Evolutionary conservation across 2,888 invertebrate genomes (phyloP).

Genomic region (Nomada goodeniana): DNA sequence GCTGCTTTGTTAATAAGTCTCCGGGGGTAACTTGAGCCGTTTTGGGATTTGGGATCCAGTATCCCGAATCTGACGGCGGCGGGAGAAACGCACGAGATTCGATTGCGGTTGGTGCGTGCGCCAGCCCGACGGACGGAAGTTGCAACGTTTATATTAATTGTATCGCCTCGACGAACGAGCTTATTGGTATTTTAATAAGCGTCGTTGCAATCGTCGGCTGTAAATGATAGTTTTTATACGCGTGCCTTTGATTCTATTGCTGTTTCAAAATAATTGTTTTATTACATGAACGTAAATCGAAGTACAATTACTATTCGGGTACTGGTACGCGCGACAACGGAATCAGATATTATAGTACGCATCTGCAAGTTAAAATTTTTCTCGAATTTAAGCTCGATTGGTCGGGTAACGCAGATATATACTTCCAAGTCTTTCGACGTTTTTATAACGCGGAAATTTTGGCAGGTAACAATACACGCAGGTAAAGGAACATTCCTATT

Average conservation of each 20-base stretch:
- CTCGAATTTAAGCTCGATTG: too few species aligned
- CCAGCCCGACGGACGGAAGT: slow-evolving; percentile 56
- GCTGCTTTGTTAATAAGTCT: slow-evolving; percentile 64
- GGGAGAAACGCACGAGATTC: slow-evolving; percentile 15
- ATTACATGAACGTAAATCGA: too few species aligned
- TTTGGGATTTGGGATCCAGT: slow-evolving; percentile 60
- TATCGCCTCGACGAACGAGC: background rate
- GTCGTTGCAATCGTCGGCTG: too few species aligned
- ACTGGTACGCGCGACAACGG: too few species aligned
- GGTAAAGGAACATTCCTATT: too few species aligned
- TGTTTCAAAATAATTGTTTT: background rate
- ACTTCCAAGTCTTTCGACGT: too few species aligned
- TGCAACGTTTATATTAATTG: background rate
- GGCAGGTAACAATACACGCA: too few species aligned
- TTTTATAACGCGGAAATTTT: too few species aligned
- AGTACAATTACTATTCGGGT: background rate
- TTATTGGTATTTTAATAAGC: background rate
- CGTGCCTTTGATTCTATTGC: background rate
- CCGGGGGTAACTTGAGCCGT: slow-evolving; percentile 57
- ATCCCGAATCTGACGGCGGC: slow-evolving; percentile 30
- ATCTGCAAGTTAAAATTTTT: too few species aligned
- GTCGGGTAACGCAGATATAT: too few species aligned
- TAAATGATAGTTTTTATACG: background rate
- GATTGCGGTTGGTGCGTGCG: slow-evolving; percentile 6
- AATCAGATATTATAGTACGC: too few species aligned